Base-by-base conservation (phyloP, 2,797 vertebrate species). In the Arctocebus calabarensis region DNA sequence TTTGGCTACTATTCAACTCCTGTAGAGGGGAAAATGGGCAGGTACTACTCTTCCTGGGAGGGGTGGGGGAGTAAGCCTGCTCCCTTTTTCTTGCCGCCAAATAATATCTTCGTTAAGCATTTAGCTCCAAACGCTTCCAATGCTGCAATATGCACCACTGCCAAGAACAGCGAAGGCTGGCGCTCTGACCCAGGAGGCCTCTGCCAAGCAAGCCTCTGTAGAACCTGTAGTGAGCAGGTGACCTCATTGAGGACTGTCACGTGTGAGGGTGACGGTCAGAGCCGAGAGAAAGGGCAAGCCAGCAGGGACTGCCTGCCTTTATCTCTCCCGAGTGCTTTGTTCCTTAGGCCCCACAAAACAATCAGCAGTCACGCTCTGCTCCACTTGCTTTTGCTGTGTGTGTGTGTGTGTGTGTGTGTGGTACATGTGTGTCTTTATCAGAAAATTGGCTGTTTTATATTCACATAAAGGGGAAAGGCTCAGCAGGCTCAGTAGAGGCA, bases 111-210 rank as follows among this genome's bases (percentile, higher is more conserved):
- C 55, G 48, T 11, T 59, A 23, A 59, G 71, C 20, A 32, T 45
- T 75, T 14, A 23, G 52, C 61, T 90, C 52, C 68, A n/a, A 32
- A 90, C 1, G 0, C 7, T 3, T 84, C 88, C 2, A 61, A 37
- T 79, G 52, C 0, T 0, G 34, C 81, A 16, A 16, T 0, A 1
- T 25, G 37, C 1, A 3, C 1, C 64, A 37, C 25, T 11, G 32
- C 45, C 43, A 34, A 66, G 10, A 37, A 29, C 32, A 20, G 37
- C 19, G 4, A 48, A 43, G 2, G 55, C 20, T 7, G 13, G 22
- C 20, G 48, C 4, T 71, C 0, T 0, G 37, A 91, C 86, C 83
- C 29, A 6, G 19, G 11, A 43, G 23, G 43, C 22, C 61, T 71
- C 57, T 52, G 34, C 75, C 81, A 29, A 7, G 62, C 34, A 57